Evolutionary conservation across 1,140 invertebrate genomes (phyloP).

Genomic region (Drosophila trapezifrons): DNA sequence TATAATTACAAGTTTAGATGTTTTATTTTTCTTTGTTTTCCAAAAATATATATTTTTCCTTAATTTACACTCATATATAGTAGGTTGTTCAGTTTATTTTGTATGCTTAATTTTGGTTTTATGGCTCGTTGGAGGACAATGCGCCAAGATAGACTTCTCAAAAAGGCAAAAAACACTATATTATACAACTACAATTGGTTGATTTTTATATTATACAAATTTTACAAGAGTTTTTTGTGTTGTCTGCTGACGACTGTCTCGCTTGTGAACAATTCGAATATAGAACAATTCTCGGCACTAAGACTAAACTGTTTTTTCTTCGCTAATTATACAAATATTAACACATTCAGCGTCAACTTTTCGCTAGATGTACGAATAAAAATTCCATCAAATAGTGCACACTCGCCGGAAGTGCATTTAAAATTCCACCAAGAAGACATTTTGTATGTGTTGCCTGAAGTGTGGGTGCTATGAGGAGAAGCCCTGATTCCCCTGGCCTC

Average conservation of each 20-base stretch:
- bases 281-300: slow-evolving; percentile 28
- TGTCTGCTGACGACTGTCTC: slow-evolving; percentile 5
- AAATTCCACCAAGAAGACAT: slow-evolving; percentile 78
- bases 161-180: slow-evolving; percentile 71
- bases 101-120: slow-evolving; percentile 32
- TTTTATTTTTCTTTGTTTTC: slow-evolving; percentile 27
- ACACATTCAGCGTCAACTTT: slow-evolving; percentile 6
- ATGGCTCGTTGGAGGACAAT: slow-evolving; percentile 66
- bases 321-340: slow-evolving; percentile 64
- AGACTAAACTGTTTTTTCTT: slow-evolving; percentile 52
- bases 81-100: slow-evolving; percentile 29
- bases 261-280: slow-evolving; percentile 28
- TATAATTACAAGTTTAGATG: slow-evolving; percentile 42
- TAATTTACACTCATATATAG: slow-evolving; percentile 42
- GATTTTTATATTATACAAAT: slow-evolving; percentile 53
- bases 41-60: slow-evolving; percentile 67
- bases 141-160: slow-evolving; percentile 72
- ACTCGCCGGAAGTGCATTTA: slow-evolving; percentile 35
- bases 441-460: slow-evolving; percentile 49
- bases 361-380: slow-evolving; percentile 11
- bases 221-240: slow-evolving; percentile 50
- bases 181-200: slow-evolving; percentile 51
- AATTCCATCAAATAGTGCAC: slow-evolving; percentile 24
- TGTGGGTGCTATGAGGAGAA: slow-evolving; percentile 68
- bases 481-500: slow-evolving; percentile 41